phyloP scores from a whole-genome alignment of 1,140 invertebrate genomes.

The Pectinophora gossypiella region DNA sequence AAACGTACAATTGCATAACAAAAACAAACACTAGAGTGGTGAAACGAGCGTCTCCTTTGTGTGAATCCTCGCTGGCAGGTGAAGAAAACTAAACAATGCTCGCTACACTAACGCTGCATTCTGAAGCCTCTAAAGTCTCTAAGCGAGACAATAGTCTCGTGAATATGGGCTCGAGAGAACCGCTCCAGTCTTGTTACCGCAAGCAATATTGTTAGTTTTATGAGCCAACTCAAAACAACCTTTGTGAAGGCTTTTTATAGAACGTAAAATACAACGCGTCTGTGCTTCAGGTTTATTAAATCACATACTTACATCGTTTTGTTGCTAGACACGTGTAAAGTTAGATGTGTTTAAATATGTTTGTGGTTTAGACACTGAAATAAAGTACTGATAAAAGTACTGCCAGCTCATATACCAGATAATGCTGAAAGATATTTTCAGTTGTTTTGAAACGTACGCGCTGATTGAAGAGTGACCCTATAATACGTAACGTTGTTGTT shows the following conservation, averaged over 20 bases:
- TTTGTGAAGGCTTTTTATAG: constrained; percentile 54
- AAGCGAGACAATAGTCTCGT: constrained; percentile 49
- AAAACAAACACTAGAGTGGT: constrained; percentile 40
- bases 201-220: constrained; percentile 69
- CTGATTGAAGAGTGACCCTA: too few relatives aligned
- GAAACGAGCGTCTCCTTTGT: constrained; percentile 60
- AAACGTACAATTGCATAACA: constrained; percentile 65
- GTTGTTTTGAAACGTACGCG: too few relatives aligned
- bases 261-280: background rate
- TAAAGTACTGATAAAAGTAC: too few relatives aligned
- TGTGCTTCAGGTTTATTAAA: too few relatives aligned
- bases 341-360: too few relatives aligned
- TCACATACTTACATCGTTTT: too few relatives aligned
- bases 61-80: constrained; percentile 45
- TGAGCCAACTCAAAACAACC: constrained; percentile 52
- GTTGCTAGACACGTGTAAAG: too few relatives aligned
- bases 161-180: constrained; percentile 56
- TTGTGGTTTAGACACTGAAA: too few relatives aligned
- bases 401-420: too few relatives aligned
- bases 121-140: constrained; percentile 37
- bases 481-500: too few relatives aligned
- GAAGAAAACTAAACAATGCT: constrained; percentile 67
- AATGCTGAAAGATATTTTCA: too few relatives aligned
- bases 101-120: constrained; percentile 4
- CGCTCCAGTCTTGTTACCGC: constrained; percentile 62